Base-by-base conservation (phyloP, 2,888 invertebrate species). In the Seladonia tumulorum region DNA sequence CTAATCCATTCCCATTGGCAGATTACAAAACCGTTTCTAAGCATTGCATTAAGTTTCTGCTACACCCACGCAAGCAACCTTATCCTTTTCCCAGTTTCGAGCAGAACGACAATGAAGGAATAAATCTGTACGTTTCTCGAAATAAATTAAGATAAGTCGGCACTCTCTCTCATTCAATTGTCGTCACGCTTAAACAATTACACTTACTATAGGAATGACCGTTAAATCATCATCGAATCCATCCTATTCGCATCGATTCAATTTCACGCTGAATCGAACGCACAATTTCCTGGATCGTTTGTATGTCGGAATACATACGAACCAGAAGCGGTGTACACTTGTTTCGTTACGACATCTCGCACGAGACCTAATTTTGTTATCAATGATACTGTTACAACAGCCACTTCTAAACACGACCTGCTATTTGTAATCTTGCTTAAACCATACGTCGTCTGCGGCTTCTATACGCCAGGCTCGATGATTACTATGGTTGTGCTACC, bases 351-450 rank as follows among this genome's bases (percentile, higher is more conserved):
- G 72, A 84, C 79, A 86, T 35, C 57, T 57, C 76, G 81, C 75
- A 74, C 78, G 80, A 88, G 86, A 86, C 87, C 88, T 53, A 88
- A 86, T 87, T 87, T 42, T 70, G 72, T 90, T 90, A 90, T 90
- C 90, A 85, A 82, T 82, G 79, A 75, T 84, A 79, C 80, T 79
- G 76, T 87, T 86, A 73, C 84, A 70, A 87, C 90, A 90, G 87
- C 86, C 82, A 84, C 80, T 85, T 76, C 74, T 74, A 86, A 66
- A 45, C 76, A n/a, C 68, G 85, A 82, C 73, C 79, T 80, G 81
- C 49, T 83, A 73, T 79, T 78, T 78, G 79, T 82, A 82, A 89
- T 82, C 85, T 80, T 80, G 78, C 63, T 89, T 71, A 70, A 85
- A 85, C 76, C 75, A 60, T 47, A 14, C 16, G 70, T 66, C 16